These are phyloP conservation scores for Stenopsyche tienmushanensis DNA, from an alignment of 1,140 invertebrate genomes.

Conservation along the genomic window DNA sequence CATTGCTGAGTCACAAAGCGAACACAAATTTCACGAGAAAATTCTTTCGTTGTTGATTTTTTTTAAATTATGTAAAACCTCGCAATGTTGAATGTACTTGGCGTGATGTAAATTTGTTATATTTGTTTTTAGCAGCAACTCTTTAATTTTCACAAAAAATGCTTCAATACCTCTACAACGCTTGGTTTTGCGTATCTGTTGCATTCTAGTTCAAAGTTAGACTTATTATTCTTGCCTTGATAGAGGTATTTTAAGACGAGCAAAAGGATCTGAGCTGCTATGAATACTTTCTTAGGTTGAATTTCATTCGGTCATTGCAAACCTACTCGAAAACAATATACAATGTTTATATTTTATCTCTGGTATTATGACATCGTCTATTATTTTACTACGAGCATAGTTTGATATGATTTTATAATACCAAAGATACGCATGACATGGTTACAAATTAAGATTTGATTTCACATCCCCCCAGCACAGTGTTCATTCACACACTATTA, in stretches of 20 bases:
- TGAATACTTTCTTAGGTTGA: not conserved
- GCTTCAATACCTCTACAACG: constrained; percentile 18
- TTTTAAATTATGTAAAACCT: not conserved
- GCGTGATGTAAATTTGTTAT: constrained; percentile 21
- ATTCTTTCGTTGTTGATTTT: no score
- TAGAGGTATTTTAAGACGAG: constrained; percentile 13
- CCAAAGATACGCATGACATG: constrained; percentile 56
- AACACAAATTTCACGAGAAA: no score
- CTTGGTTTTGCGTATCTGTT: constrained; percentile 26
- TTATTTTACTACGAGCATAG: no score
- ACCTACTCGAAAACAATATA: no score
- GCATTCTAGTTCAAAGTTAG: constrained; percentile 15
- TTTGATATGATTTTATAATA: no score
- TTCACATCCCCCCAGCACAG: constrained; percentile 57
- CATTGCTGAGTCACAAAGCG: constrained; percentile 11
- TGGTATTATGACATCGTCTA: no score
- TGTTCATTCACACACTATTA: constrained; percentile 51
- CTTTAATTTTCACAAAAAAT: constrained; percentile 19
- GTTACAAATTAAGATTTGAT: constrained; percentile 55
- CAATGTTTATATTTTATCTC: no score
- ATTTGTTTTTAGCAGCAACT: constrained; percentile 26
- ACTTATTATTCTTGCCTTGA: constrained; percentile 8
- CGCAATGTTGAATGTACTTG: constrained; percentile 15
- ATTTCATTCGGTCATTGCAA: no score
- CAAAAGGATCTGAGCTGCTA: not conserved